Conservation (phyloP, 2,113 vertebrate species). For the Peromyscus polionotus region DNA sequence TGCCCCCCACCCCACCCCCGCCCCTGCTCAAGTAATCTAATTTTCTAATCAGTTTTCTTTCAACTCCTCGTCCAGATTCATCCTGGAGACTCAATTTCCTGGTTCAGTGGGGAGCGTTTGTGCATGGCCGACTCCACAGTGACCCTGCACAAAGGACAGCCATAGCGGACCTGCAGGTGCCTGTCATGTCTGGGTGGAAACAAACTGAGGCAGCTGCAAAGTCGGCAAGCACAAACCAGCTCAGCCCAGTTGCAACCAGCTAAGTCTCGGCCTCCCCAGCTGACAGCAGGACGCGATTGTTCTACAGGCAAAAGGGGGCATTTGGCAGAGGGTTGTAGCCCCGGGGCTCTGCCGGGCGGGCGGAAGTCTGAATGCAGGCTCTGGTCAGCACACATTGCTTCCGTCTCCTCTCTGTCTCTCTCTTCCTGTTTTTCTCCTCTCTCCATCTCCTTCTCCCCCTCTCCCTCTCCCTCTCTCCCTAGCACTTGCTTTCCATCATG, state of each 20-base stretch:
- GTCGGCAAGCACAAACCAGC: not conserved
- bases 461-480: not conserved
- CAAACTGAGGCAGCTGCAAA: not conserved
- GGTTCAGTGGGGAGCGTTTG: conserved; percentile 61
- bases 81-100: conserved; percentile 70
- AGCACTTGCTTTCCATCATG: not conserved
- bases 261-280: not conserved
- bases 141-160: conserved; percentile 43
- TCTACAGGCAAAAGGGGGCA: not conserved
- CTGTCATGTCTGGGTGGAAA: conserved; percentile 62
- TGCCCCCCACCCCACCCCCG: too few species aligned
- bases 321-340: not conserved
- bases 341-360: not conserved
- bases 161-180: conserved; percentile 13
- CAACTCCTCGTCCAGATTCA: conserved; percentile 45
- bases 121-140: not conserved
- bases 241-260: not conserved
- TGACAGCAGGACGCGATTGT: not conserved
- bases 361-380: not conserved
- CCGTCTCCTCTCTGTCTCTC: fast-evolving
- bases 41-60: conserved; percentile 74
- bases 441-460: fast-evolving
- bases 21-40: conserved; percentile 49
- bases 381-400: not conserved
- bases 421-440: fast-evolving